Percentiles rank a stretch among this genome's conserved stretches.
Conservation (phyloP, 2,113 vertebrate genomes). For the Canis aureus region DNA sequence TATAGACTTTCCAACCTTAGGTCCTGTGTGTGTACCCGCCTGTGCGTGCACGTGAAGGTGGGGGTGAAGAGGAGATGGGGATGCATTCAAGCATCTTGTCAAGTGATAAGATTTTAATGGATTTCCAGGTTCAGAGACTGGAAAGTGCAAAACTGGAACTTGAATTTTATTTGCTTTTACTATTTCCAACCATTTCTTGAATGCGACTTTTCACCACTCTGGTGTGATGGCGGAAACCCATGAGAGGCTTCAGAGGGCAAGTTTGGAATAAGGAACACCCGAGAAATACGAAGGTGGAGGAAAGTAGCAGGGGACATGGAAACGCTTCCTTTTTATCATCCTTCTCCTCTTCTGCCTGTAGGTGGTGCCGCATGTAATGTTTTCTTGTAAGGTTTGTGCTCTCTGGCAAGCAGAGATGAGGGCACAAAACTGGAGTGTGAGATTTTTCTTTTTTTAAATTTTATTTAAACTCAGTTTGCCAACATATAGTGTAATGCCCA, state of each 20-base stretch:
- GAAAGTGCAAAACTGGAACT: not conserved
- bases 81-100: not conserved
- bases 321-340: not conserved
- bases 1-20: not conserved
- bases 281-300: not conserved
- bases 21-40: not conserved
- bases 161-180: not conserved
- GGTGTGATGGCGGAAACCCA: not conserved
- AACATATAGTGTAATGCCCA: no score
- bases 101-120: not conserved
- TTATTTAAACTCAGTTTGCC: no score
- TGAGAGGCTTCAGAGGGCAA: not conserved
- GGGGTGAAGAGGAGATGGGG: not conserved
- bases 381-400: constrained; percentile 45
- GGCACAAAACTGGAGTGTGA: not conserved
- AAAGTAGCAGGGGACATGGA: not conserved
- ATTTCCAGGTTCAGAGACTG: not conserved
- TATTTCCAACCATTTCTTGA: not conserved
- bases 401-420: not conserved
- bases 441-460: no score
- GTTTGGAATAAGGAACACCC: not conserved
- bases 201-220: not conserved
- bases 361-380: constrained; percentile 34
- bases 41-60: not conserved
- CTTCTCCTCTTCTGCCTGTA: not conserved